A percentile compares a stretch with the other conserved stretches of the same genome.
Conservation (phyloP, 2,888 invertebrate species). For the Drosophila silvestris region DNA sequence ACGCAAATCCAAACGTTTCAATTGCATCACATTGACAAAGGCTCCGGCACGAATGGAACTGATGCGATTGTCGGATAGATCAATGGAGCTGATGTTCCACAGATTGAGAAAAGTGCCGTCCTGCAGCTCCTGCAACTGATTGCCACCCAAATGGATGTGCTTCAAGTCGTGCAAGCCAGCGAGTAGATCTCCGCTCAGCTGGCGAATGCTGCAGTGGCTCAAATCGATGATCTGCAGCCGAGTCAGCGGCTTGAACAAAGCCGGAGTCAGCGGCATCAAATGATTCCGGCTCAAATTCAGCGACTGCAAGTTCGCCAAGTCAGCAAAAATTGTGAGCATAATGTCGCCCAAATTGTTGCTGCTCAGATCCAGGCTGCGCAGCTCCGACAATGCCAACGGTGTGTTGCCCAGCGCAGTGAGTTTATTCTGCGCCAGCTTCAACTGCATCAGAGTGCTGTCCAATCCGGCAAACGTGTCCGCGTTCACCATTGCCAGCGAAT, state of each 20-base stretch:
- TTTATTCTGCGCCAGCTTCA: slow-evolving; percentile 91
- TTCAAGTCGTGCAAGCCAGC: slow-evolving; percentile 89
- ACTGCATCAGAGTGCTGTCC: slow-evolving; percentile 89
- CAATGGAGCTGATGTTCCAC: slow-evolving; percentile 90
- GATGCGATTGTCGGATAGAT: slow-evolving; percentile 92
- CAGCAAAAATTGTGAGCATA: slow-evolving; percentile 89
- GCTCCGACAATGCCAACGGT: slow-evolving; percentile 88
- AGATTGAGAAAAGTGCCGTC: slow-evolving; percentile 92
- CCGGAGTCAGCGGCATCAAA: slow-evolving; percentile 88
- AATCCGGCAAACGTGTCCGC: slow-evolving; percentile 91
- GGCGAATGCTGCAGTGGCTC: slow-evolving; percentile 90
- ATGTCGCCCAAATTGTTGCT: slow-evolving; percentile 92
- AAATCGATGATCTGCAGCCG: slow-evolving; percentile 90
- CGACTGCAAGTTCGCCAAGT: slow-evolving; percentile 89
- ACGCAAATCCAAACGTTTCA: slow-evolving; percentile 90
- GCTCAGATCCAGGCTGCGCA: slow-evolving; percentile 91
- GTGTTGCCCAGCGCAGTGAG: slow-evolving; percentile 89
- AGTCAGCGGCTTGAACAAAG: slow-evolving; percentile 90
- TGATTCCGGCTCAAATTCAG: slow-evolving; percentile 92
- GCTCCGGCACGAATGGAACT: slow-evolving; percentile 90
- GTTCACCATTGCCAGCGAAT: slow-evolving; percentile 90
- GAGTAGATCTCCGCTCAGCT: slow-evolving; percentile 90
- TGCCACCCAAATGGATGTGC: slow-evolving; percentile 90
- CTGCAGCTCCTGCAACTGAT: slow-evolving; percentile 91
- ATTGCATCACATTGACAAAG: slow-evolving; percentile 91